A percentile compares a stretch with the other conserved stretches of the same genome.
phyloP scores from a whole-genome alignment of 2,888 invertebrate genomes.

The Ornithoptera priamus region DNA sequence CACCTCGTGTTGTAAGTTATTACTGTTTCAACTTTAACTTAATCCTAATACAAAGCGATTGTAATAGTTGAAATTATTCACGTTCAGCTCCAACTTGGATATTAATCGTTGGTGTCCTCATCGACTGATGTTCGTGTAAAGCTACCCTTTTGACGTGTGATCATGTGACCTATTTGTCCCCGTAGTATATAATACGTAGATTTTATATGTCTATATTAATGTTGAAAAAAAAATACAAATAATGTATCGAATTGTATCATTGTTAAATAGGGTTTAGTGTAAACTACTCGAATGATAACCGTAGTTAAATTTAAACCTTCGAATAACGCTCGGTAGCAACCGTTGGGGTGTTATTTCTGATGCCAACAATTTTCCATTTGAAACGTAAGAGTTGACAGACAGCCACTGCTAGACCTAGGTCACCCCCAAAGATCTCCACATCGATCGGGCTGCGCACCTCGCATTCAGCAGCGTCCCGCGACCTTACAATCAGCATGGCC shows the following conservation, averaged over 20 bases:
- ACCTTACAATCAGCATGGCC: too few species aligned
- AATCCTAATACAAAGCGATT: slow-evolving; percentile 5
- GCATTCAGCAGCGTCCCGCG: too few species aligned
- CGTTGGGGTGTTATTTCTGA: background rate
- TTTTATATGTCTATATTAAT: slow-evolving; percentile 43
- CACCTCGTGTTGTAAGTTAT: background rate
- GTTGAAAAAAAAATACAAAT: slow-evolving; percentile 13
- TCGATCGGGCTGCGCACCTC: too few species aligned
- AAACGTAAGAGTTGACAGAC: too few species aligned
- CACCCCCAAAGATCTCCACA: too few species aligned
- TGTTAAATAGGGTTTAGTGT: slow-evolving; percentile 21
- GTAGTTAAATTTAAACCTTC: background rate
- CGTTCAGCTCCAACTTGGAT: background rate
- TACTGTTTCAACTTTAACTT: background rate
- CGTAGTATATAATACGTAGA: slow-evolving; percentile 39
- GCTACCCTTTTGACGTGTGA: slow-evolving; percentile 17
- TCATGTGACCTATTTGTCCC: slow-evolving; percentile 36
- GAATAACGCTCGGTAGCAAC: background rate
- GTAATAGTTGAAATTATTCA: background rate
- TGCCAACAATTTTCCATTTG: too few species aligned
- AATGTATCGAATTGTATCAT: slow-evolving; percentile 24
- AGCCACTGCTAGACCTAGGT: too few species aligned
- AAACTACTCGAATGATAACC: slow-evolving; percentile 4
- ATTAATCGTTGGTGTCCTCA: slow-evolving; percentile 8
- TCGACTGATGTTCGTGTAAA: slow-evolving; percentile 10